Conservation (phyloP, 2,888 invertebrate genomes). For the Hirtodrosophila duncani region DNA sequence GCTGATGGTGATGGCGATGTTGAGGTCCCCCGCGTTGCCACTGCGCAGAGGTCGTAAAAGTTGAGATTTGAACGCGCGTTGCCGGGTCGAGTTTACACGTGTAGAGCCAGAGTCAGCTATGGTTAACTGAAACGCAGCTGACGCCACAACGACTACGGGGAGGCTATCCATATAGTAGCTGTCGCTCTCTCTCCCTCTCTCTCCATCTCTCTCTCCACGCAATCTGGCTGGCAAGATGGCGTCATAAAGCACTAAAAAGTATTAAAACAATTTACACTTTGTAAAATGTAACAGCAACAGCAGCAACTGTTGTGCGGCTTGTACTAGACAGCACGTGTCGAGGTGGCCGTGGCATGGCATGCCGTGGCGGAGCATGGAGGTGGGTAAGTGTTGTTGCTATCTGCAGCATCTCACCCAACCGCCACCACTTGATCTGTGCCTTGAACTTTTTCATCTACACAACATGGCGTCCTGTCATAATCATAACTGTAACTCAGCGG, state of each 20-base stretch:
- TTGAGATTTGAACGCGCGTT: constrained; percentile 73
- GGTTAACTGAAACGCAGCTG: constrained; percentile 57
- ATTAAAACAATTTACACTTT: constrained; percentile 77
- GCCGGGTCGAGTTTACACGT: constrained; percentile 75
- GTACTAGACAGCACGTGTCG: constrained; percentile 52
- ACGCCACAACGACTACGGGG: constrained; percentile 35
- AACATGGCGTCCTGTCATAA: constrained; percentile 55
- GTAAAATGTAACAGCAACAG: constrained; percentile 51
- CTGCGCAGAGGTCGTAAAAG: constrained; percentile 70
- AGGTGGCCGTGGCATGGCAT: neutral
- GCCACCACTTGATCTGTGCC: constrained; percentile 37
- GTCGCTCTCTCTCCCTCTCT: too few relatives aligned
- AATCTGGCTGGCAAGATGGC: constrained; percentile 53
- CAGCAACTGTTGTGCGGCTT: constrained; percentile 55
- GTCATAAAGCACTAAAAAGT: constrained; percentile 69
- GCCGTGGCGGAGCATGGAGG: neutral
- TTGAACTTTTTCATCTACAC: constrained; percentile 42
- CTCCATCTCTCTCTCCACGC: too few relatives aligned
- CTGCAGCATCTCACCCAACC: too few relatives aligned
- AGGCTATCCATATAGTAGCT: neutral
- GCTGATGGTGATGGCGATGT: neutral
- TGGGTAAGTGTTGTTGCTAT: constrained; percentile 13
- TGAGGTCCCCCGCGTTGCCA: constrained; percentile 21
- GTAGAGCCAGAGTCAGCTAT: constrained; percentile 40
- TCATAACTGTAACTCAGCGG: constrained; percentile 51